Percentiles rank a stretch among this genome's conserved stretches.
phyloP scores from a whole-genome alignment of 2,888 invertebrate species.

The Agriopis aurantiaria region DNA sequence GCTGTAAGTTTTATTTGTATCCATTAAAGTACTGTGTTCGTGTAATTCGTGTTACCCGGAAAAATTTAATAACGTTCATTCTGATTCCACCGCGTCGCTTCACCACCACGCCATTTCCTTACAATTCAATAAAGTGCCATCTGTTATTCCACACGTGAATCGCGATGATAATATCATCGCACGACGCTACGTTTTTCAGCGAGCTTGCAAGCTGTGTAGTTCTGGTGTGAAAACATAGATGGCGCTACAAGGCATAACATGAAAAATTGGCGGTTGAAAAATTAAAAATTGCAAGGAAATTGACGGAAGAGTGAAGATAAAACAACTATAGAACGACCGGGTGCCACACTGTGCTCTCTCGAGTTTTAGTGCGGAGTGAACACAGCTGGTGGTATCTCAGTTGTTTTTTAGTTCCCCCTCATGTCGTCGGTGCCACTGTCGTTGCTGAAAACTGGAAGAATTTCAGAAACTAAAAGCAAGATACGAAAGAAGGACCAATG shows the following conservation, averaged over 20 bases:
- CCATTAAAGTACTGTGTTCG: background rate
- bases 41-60: background rate
- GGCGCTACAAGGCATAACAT: constrained; percentile 42
- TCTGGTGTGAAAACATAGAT: constrained; percentile 45
- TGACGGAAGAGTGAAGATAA: constrained; percentile 35
- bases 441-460: background rate
- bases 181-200: constrained; percentile 27
- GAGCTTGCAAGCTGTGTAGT: constrained; percentile 41
- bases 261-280: constrained; percentile 24
- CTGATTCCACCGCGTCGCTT: background rate
- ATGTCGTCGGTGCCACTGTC: constrained; percentile 25
- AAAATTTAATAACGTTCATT: background rate
- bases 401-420: constrained; percentile 87
- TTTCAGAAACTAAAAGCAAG: background rate
- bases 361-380: constrained; percentile 92
- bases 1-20: no score
- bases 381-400: constrained; percentile 99
- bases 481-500: constrained; percentile 4
- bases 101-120: constrained; percentile 2
- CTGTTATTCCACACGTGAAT: constrained; percentile 50
- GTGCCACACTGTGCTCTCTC: constrained; percentile 99
- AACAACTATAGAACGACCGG: constrained; percentile 90
- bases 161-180: constrained; percentile 36
- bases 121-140: constrained; percentile 55
- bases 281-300: constrained; percentile 36